Evolutionary conservation across 1,140 invertebrate genomes (phyloP), one percentile per base, ranked within the genome.

Genomic region (Hycleus cichorii): DNA sequence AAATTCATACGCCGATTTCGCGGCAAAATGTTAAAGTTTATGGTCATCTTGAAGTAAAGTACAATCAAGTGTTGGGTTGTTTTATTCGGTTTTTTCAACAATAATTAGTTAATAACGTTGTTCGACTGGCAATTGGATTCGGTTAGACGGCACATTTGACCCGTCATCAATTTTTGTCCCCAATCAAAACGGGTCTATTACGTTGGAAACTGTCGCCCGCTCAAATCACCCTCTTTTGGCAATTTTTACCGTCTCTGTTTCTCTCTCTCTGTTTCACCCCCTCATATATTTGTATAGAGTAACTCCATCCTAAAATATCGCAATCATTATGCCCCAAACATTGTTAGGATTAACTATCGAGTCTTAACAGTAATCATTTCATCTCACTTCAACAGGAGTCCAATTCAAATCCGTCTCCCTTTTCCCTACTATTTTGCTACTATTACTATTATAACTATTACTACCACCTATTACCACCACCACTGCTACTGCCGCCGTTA

Each of bases 311-410:
- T 46, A 54, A 54, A 54, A 54, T 54, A 54, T 54, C 51, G 51
- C 51, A 54, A 52, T 52, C 50, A 52, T 52, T 52, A 52, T 52
- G 50, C 50, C 50, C 50, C 50, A 52, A 52, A 52, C 50, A 52
- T 52, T 44, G 52, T 47, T 32, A 45, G 63, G 63, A 64, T 64
- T 64, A 64, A 64, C 63, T 62, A 58, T 64, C 56, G 59, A 58
- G 59, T 59, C 63, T 64, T 64, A 63, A 60, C 62, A 60, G 62
- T 58, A 58, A 48, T 56, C 47, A n/a, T 44, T 56, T 56, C 44
- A 39, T 48, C 24, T 42, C 46, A 40, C 38, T 56, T 53, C 10
- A 46, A 24, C 53, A 56, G 47, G 24, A 47, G 25, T 46, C 43
- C 44, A 52, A 11, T 38, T 59, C 50, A 45, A 9, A 11, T 4